These are phyloP conservation scores for Sepioteuthis lessoniana DNA, from an alignment of 2,888 invertebrate species.

Conservation along the genomic window DNA sequence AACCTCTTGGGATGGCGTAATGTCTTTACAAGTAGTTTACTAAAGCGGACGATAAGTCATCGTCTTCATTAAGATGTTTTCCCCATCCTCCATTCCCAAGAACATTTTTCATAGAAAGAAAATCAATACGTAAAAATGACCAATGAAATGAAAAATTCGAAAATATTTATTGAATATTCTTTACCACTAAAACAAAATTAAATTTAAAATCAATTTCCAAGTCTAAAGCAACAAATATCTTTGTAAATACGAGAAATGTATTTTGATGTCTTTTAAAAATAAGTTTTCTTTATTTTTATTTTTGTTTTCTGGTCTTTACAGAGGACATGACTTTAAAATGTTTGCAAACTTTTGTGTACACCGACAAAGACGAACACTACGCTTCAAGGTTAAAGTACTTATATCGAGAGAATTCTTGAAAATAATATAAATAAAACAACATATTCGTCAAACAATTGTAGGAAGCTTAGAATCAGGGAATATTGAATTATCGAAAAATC, in stretches of 20 bases:
- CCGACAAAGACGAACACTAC: neutral
- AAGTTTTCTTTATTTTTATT: neutral
- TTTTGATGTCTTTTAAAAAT: neutral
- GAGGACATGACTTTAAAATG: neutral
- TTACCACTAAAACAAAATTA: neutral
- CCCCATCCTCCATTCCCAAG: too few relatives aligned
- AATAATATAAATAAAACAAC: neutral
- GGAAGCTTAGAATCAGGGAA: neutral
- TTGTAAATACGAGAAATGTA: neutral
- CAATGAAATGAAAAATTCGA: neutral
- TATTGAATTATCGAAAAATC: neutral
- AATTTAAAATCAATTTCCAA: neutral
- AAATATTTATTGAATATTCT: neutral
- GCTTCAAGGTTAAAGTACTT: constrained; percentile 2
- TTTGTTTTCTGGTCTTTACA: neutral
- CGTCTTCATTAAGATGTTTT: too few relatives aligned
- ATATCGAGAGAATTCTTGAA: neutral
- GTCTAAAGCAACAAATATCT: neutral
- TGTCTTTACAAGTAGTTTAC: too few relatives aligned
- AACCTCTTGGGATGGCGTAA: too few relatives aligned
- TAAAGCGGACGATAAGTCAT: too few relatives aligned
- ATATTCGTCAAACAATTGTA: neutral
- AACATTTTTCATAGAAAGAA: too few relatives aligned
- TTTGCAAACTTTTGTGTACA: neutral
- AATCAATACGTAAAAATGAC: too few relatives aligned